Percentiles rank a stretch among this genome's conserved stretches.
phyloP scores from a whole-genome alignment of 1,140 invertebrate species.

The Drosophila suzukii region DNA sequence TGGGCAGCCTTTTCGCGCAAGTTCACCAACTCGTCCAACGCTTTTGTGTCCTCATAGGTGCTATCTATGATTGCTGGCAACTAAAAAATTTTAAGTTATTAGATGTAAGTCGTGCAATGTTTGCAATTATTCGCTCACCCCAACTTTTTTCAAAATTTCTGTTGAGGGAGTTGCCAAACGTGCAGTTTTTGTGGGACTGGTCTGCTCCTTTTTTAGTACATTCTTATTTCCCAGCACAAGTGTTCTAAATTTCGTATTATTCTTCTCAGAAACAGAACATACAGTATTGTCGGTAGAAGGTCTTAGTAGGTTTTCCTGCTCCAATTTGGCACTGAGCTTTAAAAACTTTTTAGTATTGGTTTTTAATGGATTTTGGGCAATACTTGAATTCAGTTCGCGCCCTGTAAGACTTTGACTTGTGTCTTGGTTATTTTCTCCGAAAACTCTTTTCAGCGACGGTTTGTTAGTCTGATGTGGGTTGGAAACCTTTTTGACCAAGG shows the following conservation, averaged over 20 bases:
- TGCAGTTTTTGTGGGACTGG: neutral
- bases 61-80: constrained; percentile 41
- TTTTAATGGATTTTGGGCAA: neutral
- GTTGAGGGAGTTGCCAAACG: neutral
- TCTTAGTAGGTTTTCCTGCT: neutral
- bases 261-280: neutral
- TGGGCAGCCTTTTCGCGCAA: constrained; percentile 33
- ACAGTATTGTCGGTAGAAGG: neutral
- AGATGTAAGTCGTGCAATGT: neutral
- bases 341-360: neutral
- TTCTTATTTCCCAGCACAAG: neutral
- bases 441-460: neutral
- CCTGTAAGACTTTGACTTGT: neutral
- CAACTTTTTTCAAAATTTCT: constrained; percentile 34
- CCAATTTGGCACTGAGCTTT: neutral
- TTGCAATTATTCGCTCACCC: constrained; percentile 35
- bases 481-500: no score
- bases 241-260: neutral
- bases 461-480: neutral
- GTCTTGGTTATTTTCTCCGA: neutral
- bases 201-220: neutral
- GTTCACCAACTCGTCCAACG: constrained; percentile 28
- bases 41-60: constrained; percentile 35
- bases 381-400: neutral
- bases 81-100: constrained; percentile 25